These are phyloP conservation scores for Kryptopterus vitreolus DNA, from an alignment of 2,797 vertebrate genomes.

Conservation along the genomic window DNA sequence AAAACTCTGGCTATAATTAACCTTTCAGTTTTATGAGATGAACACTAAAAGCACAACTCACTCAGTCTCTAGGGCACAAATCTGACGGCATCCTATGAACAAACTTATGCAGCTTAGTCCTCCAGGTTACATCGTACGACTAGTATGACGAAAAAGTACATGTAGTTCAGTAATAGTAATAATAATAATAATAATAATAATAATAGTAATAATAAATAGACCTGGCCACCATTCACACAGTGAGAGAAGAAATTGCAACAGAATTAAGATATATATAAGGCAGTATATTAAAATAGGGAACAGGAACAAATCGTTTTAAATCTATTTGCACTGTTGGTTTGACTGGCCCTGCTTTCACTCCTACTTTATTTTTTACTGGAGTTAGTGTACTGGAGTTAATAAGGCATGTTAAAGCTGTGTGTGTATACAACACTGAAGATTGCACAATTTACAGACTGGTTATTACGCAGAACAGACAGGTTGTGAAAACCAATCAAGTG, in stretches of 20 bases:
- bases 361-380: neutral
- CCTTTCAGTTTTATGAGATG: neutral
- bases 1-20: constrained; percentile 17
- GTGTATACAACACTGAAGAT: neutral
- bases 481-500: too few species aligned
- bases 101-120: neutral
- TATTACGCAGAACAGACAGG: too few species aligned
- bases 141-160: neutral
- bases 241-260: too few species aligned
- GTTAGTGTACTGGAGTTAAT: too few species aligned
- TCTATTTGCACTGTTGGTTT: neutral
- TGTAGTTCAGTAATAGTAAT: neutral
- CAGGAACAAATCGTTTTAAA: neutral
- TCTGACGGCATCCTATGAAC: neutral
- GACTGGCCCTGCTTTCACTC: neutral
- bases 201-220: too few species aligned
- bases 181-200: too few species aligned
- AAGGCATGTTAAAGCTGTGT: neutral
- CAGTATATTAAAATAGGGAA: too few species aligned
- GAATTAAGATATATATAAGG: too few species aligned
- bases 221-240: neutral
- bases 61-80: constrained; percentile 1
- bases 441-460: too few species aligned
- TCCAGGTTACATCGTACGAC: neutral
- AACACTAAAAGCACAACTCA: neutral